Percentiles rank a stretch among this genome's conserved stretches.
phyloP scores from a whole-genome alignment of 2,797 vertebrate genomes.

The Allobates femoralis region DNA sequence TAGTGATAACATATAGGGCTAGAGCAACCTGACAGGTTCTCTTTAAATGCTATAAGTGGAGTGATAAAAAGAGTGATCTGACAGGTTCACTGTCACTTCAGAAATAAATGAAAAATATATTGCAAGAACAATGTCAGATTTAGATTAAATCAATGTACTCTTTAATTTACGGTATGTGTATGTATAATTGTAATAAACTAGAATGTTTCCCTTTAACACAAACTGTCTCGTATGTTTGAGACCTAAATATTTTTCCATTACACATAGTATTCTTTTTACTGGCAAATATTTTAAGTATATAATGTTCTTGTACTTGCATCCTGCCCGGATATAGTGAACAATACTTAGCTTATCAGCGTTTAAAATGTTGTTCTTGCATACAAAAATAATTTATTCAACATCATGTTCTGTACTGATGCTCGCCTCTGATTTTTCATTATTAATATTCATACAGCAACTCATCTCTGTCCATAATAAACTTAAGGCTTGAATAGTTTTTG shows the following conservation, averaged over 20 bases:
- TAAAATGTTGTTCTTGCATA: slow-evolving; percentile 21
- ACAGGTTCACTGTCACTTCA: too few relatives aligned
- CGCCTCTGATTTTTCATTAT: slow-evolving; percentile 7
- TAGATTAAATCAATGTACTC: too few relatives aligned
- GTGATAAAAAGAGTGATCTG: too few relatives aligned
- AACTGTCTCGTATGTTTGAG: neutral
- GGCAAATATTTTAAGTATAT: slow-evolving; percentile 6
- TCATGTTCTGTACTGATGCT: neutral
- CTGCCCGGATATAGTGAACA: slow-evolving; percentile 53
- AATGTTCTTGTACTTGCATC: slow-evolving; percentile 15
- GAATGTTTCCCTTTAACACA: neutral
- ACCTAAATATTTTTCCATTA: slow-evolving; percentile 9
- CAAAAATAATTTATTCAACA: neutral
- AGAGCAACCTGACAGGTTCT: too few relatives aligned
- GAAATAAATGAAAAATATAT: too few relatives aligned
- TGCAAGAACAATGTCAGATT: too few relatives aligned
- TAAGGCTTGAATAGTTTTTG: slow-evolving; percentile 24
- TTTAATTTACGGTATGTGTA: too few relatives aligned
- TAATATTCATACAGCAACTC: slow-evolving; percentile 1
- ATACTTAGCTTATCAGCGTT: slow-evolving; percentile 47
- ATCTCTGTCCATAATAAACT: slow-evolving; percentile 9
- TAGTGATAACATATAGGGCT: too few relatives aligned
- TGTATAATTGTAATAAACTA: neutral
- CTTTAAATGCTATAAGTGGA: too few relatives aligned
- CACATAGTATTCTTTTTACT: neutral